Base-by-base conservation (phyloP, 2,797 vertebrate genomes). In the Sebastes flavidus region DNA sequence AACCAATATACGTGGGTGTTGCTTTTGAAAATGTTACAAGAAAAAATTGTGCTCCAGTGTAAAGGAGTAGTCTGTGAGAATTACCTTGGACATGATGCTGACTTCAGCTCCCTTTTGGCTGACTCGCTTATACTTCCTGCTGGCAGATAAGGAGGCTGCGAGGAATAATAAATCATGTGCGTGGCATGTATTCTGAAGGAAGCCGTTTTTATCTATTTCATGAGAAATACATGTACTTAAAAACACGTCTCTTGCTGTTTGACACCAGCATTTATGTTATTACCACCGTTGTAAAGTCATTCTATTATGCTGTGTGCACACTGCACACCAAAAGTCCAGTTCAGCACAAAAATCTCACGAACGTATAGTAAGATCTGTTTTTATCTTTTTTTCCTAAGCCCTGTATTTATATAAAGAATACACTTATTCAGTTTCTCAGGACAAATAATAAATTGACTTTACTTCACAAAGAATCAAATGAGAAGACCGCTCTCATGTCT, bases 101-200 rank as follows among this genome's bases (percentile, higher is more conserved):
- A 89, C 75, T 71, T 68, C 61, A 84, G 83, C 88, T 80, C 25
- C 66, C 42, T 77, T 78, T 49, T 61, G 73, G 74, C 77, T 82
- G 80, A 83, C 75, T 85, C 22, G 18, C 65, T 66, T 49, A 42
- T 42, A 29, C 55, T 66, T 72, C 66, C 36, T 32, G 63, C 77
- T 66, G 55, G 72, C 79, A 58, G 72, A 79, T 80, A 78, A 78
- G 42, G 49, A 55, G 34, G 61, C 38, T 62, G 58, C 61, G 9
- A 68, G 34, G 71, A 75, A 34, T 10, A 32, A 65, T 63, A 77
- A 58, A 80, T 55, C 72, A 58, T 25, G 18, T 12, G 16, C 38
- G 38, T 36, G 46, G 22, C 30, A 69, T 55, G 61, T 46, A 58
- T 27, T 55, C 20, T 80, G 60, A 70, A 30, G 18, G 18, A 14